A percentile compares a stretch with the other conserved stretches of the same genome.
Conservation (phyloP, 2,888 invertebrate species). For the Dromius quadrimaculatus region DNA sequence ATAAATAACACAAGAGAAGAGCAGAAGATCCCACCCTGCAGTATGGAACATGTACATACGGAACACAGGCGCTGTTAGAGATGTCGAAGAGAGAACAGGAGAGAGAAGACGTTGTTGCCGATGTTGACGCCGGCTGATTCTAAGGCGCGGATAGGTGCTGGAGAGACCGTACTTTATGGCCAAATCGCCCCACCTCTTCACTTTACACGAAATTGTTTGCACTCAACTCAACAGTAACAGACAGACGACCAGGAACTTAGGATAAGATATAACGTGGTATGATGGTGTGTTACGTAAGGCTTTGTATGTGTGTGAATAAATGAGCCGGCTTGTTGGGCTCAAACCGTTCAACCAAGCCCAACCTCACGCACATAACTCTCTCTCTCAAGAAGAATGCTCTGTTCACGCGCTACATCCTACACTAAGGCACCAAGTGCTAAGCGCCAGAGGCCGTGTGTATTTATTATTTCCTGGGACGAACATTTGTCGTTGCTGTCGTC, state of each 20-base stretch:
- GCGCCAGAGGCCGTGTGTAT: constrained; percentile 44
- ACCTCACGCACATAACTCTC: constrained; percentile 49
- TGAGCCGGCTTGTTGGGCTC: constrained; percentile 34
- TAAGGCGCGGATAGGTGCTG: constrained; percentile 44
- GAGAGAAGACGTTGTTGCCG: constrained; percentile 6
- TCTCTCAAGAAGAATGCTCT: constrained; percentile 43
- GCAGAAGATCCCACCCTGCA: constrained; percentile 16
- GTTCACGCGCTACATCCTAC: constrained; percentile 48
- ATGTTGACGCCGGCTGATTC: constrained; percentile 26
- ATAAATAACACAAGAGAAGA: constrained; percentile 54
- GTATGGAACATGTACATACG: too few relatives aligned
- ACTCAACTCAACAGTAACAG: constrained; percentile 45
- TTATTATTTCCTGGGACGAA: constrained; percentile 48
- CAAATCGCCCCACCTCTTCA: constrained; percentile 51
- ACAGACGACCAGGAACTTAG: not conserved
- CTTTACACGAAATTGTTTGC: constrained; percentile 52
- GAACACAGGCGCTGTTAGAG: constrained; percentile 10
- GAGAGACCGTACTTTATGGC: constrained; percentile 49
- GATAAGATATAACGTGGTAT: not conserved
- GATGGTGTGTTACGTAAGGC: not conserved
- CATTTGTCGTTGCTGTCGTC: constrained; percentile 35
- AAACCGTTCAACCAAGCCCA: not conserved
- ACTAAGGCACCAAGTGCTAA: constrained; percentile 44
- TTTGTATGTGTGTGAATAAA: constrained; percentile 46
- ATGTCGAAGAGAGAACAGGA: not conserved